Evolutionary conservation across 2,888 invertebrate species (phyloP), one percentile per base, ranked within the genome.

Genomic region (Ferrisia virgata): DNA sequence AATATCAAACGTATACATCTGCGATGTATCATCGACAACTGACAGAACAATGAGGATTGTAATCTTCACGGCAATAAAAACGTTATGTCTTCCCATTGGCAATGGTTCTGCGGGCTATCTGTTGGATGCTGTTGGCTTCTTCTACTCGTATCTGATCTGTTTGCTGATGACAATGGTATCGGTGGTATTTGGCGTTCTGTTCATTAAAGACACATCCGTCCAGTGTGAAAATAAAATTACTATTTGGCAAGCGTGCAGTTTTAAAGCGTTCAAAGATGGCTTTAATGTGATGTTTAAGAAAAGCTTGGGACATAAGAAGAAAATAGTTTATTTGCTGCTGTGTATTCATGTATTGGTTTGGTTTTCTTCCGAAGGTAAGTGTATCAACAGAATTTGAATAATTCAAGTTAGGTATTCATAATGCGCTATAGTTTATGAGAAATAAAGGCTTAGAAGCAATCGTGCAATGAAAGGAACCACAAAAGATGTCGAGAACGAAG

Each of bases 261-360:
- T 9, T 11, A 79, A 47, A 15, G 15, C 79, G 39, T 18, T 79
- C 18, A 28, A 15, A 1, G 79, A 79, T 11, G 31, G 47, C 5
- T 79, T 79, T n/a, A 47, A 79, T 1, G 31, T 79, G n/a, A 18
- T 79, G 43, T 79, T 79, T n/a, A 79, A 79, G 47, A 79, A 79
- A n/a, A 40, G 79, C 43, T 11, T 47, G 2, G n/a, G 31, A 28
- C 31, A 79, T 25, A 47, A 79, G 18, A 79, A 25, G 47, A 43
- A 31, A 79, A 47, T 79, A 11, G n/a, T 79, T 31, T 79, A 47
- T 25, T 8, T 79, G n/a, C 25, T 79, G 47, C 31, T 47, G 8
- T 43, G 43, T 9, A 11, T 79, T 40, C 43, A 47, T 47, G 47
- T 79, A 0, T 31, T 79, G 11, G 79, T 47, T 31, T 79, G 79